Evolutionary conservation across 2,797 vertebrate genomes (phyloP).

Genomic region (Acomys russatus): DNA sequence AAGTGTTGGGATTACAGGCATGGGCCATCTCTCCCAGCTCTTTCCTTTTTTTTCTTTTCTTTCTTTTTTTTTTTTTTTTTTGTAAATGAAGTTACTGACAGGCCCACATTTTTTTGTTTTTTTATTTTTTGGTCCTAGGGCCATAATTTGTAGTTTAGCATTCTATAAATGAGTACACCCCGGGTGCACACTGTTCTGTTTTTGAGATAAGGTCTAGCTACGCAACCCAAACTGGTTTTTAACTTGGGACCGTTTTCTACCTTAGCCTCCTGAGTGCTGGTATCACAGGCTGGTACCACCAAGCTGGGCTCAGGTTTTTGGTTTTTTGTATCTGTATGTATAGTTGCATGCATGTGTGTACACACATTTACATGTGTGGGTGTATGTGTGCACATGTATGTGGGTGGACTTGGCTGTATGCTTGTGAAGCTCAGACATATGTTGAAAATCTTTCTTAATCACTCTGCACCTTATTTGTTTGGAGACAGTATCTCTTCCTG

Average conservation of each 20-base stretch:
- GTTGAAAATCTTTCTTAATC: not conserved
- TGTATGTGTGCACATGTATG: not conserved
- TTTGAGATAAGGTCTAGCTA: not conserved
- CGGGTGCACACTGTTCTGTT: not conserved
- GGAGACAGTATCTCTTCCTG: not conserved
- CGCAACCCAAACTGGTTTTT: not conserved
- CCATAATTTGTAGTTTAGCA: not conserved
- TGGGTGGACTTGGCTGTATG: not conserved
- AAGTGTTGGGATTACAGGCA: too few relatives aligned
- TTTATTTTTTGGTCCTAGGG: not conserved
- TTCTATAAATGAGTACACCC: not conserved
- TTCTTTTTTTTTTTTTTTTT: not conserved
- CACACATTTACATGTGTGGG: not conserved
- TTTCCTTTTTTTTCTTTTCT: not conserved
- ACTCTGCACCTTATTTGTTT: not conserved
- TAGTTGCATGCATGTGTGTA: not conserved
- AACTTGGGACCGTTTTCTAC: not conserved
- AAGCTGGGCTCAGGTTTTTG: too few relatives aligned
- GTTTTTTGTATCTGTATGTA: not conserved
- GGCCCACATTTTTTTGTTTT: not conserved
- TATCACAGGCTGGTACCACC: not conserved
- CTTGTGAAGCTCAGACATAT: not conserved
- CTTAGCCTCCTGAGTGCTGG: not conserved
- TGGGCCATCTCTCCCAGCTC: too few relatives aligned
- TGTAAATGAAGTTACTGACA: not conserved